Percentiles rank a stretch among this genome's conserved stretches.
Evolutionary conservation across 2,888 invertebrate genomes (phyloP).

Genomic region (Strigamia transsilvanica): DNA sequence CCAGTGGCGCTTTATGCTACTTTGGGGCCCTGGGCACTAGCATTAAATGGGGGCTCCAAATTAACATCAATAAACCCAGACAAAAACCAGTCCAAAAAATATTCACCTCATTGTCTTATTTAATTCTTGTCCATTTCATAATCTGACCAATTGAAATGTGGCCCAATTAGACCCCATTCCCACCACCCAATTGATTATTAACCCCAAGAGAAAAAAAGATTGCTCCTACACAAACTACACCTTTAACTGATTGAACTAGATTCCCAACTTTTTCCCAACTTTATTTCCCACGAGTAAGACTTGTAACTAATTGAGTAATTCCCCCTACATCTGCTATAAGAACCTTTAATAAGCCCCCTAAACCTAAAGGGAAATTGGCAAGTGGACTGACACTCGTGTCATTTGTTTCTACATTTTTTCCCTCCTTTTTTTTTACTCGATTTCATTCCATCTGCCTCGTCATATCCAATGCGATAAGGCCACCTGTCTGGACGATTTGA

Average conservation of each 20-base stretch:
- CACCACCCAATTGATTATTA: neutral
- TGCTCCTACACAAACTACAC: neutral
- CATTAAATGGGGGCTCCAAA: too few species aligned
- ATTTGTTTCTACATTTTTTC: conserved; percentile 35
- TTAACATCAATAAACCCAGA: too few species aligned
- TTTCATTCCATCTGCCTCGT: conserved; percentile 33
- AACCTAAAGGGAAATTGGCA: conserved; percentile 40
- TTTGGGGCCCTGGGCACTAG: too few species aligned
- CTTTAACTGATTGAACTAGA: conserved; percentile 33
- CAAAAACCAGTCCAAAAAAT: too few species aligned
- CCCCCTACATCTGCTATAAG: conserved; percentile 18
- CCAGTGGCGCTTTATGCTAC: too few species aligned
- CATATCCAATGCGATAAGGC: conserved; percentile 40
- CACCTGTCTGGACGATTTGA: conserved; percentile 39
- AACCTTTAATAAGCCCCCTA: conserved; percentile 35
- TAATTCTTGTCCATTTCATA: too few species aligned
- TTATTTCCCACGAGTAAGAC: neutral
- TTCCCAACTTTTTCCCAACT: conserved; percentile 17
- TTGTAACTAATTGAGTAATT: conserved; percentile 28
- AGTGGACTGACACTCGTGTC: conserved; percentile 33
- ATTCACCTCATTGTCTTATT: too few species aligned
- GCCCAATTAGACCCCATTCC: neutral
- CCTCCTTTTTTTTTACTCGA: neutral
- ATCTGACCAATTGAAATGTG: too few species aligned
- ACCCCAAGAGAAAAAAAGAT: neutral